These are phyloP conservation scores for Palloptera scutellata DNA, from an alignment of 2,888 invertebrate species.

Conservation along the genomic window DNA sequence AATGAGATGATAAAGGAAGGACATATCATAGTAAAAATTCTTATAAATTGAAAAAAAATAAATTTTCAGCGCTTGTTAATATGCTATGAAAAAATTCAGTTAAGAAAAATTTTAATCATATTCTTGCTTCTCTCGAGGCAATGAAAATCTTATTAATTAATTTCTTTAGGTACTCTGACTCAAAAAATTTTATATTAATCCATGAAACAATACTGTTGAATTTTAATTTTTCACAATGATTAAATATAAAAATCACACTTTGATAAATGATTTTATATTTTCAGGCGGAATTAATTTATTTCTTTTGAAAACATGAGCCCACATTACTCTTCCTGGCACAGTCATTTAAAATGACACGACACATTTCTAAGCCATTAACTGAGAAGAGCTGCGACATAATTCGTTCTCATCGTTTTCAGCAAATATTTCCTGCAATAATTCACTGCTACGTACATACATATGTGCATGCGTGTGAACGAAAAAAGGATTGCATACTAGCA, in stretches of 20 bases:
- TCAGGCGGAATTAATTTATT: no score
- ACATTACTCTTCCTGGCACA: slow-evolving; percentile 4
- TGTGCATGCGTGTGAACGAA: neutral
- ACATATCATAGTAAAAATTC: neutral
- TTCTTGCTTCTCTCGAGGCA: neutral
- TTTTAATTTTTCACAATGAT: no score
- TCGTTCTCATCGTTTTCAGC: neutral
- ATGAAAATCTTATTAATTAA: no score
- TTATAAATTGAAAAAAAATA: neutral
- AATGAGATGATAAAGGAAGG: no score
- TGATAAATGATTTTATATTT: no score
- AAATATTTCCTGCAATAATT: slow-evolving; percentile 29
- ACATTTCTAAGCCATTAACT: slow-evolving; percentile 24
- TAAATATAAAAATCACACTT: no score
- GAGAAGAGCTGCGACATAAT: no score
- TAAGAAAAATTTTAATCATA: neutral
- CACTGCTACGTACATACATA: slow-evolving; percentile 10
- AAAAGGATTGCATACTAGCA: neutral
- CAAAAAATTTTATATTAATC: no score
- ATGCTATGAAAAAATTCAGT: neutral
- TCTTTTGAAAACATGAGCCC: no score
- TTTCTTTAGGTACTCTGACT: no score
- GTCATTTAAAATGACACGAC: slow-evolving; percentile 19
- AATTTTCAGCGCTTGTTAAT: neutral
- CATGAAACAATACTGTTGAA: no score